Evolutionary conservation across 2,797 vertebrate genomes (phyloP), one percentile per base, ranked within the genome.

Genomic region (Sebastes nivosus): DNA sequence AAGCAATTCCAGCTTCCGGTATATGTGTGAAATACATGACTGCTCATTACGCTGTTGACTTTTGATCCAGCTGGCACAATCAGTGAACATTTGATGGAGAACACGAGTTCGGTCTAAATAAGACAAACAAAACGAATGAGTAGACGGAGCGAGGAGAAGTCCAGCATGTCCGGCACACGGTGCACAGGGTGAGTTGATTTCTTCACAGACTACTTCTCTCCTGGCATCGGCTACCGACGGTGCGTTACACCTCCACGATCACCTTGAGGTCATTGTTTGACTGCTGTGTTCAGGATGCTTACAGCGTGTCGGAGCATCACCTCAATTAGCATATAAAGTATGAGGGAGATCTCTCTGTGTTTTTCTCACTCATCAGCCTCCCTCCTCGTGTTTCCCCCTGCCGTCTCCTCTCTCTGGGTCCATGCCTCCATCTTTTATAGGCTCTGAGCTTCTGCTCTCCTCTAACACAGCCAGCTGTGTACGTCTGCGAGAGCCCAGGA

Each of bases 281-380:
- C 83, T 84, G 83, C 84, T 83, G 81, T 68, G 73, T 83, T 87
- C 86, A 85, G 88, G 84, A 84, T 81, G 81, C 88, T 88, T 79
- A 88, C 82, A 87, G 85, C 63, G 13, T 86, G 80, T 89, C 20
- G 11, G 86, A 86, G 84, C 85, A 67, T 83, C 87, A 87, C 86
- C 87, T 87, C 81, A 67, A 88, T 90, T 90, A 86, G 79, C 88
- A 90, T 88, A 84, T 80, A 86, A 90, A 91, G 83, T 88, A 77
- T 64, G 76, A 84, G 69, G 61, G 65, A 84, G 82, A 79, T 75
- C 75, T 81, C 79, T 72, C 67, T 58, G 65, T 83, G 77, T 85
- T 78, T 64, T 64, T 34, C 81, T 79, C 74, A 84, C 76, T 86
- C 81, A 65, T 79, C 77, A 72, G 72, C 69, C 70, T 32, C 52